Evolutionary conservation across 2,888 invertebrate species (phyloP).

Genomic region (Drosophila lacicola): DNA sequence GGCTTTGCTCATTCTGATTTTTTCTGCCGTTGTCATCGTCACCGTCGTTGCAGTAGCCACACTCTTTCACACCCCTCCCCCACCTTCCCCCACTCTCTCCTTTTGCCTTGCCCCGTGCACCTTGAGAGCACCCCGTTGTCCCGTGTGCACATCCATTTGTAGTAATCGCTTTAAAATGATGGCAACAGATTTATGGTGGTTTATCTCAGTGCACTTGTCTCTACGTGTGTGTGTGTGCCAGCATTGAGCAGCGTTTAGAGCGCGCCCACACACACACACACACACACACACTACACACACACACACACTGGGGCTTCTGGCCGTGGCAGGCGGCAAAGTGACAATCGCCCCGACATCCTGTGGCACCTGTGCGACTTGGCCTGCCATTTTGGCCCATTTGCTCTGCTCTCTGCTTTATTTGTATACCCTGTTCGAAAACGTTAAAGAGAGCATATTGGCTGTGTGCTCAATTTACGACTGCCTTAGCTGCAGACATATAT

Average conservation of each 20-base stretch:
- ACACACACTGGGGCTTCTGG: constrained; percentile 10
- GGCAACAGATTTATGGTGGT: constrained; percentile 83
- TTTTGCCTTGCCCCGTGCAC: not conserved
- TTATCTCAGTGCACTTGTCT: constrained; percentile 78
- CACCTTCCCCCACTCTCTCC: not conserved
- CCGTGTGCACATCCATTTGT: constrained; percentile 72
- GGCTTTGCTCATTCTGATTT: constrained; percentile 7
- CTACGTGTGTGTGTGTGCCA: constrained; percentile 29
- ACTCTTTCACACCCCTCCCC: not conserved
- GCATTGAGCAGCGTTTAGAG: constrained; percentile 34
- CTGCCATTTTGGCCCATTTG: constrained; percentile 40
- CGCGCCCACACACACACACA: constrained; percentile 10
- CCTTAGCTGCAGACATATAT: no score
- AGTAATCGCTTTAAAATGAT: constrained; percentile 80
- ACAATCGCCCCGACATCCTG: constrained; percentile 60
- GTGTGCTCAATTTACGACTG: no score
- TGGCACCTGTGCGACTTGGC: constrained; percentile 58
- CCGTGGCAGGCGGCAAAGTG: constrained; percentile 59
- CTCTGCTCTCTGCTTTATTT: constrained; percentile 38
- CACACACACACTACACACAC: constrained; percentile 16
- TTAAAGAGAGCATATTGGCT: not conserved
- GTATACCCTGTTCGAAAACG: not conserved
- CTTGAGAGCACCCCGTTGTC: not conserved
- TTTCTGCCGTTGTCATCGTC: constrained; percentile 57
- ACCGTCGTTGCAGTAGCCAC: constrained; percentile 21